These are phyloP conservation scores for Motacilla tschutschensis DNA, from an alignment of 2,113 vertebrate genomes.

Conservation along the genomic window DNA sequence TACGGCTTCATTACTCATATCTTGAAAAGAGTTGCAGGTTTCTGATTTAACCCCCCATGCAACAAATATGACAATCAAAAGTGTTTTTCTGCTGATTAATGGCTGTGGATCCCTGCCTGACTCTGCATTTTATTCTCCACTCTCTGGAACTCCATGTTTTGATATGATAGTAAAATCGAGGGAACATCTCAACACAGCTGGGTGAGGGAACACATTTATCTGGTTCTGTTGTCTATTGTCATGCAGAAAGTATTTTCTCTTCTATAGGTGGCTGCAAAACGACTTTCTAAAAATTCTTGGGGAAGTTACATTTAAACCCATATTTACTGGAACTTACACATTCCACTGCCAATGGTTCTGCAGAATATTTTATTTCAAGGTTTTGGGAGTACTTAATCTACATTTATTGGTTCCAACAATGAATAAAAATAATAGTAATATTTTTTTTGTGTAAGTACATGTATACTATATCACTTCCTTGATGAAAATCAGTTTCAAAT, in stretches of 20 bases:
- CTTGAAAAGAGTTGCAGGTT: background rate
- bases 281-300: background rate
- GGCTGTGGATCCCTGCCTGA: background rate
- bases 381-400: background rate
- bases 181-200: background rate
- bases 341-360: background rate
- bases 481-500: background rate
- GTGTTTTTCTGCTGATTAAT: background rate
- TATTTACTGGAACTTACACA: background rate
- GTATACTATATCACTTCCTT: background rate
- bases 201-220: background rate
- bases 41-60: background rate
- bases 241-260: background rate
- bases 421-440: background rate
- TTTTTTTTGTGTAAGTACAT: background rate
- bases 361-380: background rate
- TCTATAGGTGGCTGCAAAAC: background rate
- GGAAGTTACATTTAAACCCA: background rate
- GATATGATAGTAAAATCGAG: background rate
- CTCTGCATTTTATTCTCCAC: background rate
- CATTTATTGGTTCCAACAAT: background rate
- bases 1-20: background rate
- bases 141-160: background rate
- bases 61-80: background rate
- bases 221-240: background rate